phyloP scores from a whole-genome alignment of 2,113 vertebrate genomes.

The Zeus faber region DNA sequence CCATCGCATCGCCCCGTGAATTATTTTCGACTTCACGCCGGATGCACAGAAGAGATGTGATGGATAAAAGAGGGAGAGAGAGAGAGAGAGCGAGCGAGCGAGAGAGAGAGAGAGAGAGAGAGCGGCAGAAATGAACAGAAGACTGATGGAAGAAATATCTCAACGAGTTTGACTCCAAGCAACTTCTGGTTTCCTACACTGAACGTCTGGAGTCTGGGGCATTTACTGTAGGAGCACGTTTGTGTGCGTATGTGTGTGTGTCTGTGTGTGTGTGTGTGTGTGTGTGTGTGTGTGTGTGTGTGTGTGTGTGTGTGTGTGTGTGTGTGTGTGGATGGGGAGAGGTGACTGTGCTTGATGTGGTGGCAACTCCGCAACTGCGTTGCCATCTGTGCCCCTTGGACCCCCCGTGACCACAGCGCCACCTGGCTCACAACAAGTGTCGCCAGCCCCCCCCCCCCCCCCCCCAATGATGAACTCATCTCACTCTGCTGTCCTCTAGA shows the following conservation, averaged over 20 bases:
- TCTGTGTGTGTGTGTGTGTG: slow-evolving; percentile 20
- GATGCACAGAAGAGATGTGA: background rate
- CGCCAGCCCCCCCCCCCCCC: no score
- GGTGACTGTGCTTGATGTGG: slow-evolving; percentile 67
- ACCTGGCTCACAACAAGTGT: slow-evolving; percentile 60
- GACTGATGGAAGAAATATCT: background rate
- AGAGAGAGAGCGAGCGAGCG: no score
- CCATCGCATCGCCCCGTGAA: slow-evolving; percentile 19
- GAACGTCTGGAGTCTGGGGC: no score
- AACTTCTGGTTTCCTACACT: no score
- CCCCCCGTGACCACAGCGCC: slow-evolving; percentile 49
- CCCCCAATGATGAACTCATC: slow-evolving; percentile 59
- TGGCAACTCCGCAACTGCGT: slow-evolving; percentile 72
- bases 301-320: slow-evolving; percentile 20
- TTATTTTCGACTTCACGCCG: slow-evolving; percentile 16
- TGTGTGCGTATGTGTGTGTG: slow-evolving; percentile 25
- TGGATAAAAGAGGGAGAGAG: background rate
- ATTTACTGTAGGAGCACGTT: no score
- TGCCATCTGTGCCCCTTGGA: slow-evolving; percentile 71
- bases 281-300: slow-evolving; percentile 22
- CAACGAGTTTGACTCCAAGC: no score
- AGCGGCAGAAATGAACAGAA: background rate
- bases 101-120: no score
- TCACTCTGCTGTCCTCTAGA: slow-evolving; percentile 57
- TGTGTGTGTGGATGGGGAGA: slow-evolving; percentile 57